phyloP scores from a whole-genome alignment of 2,797 vertebrate genomes.

The Kryptopterus vitreolus region DNA sequence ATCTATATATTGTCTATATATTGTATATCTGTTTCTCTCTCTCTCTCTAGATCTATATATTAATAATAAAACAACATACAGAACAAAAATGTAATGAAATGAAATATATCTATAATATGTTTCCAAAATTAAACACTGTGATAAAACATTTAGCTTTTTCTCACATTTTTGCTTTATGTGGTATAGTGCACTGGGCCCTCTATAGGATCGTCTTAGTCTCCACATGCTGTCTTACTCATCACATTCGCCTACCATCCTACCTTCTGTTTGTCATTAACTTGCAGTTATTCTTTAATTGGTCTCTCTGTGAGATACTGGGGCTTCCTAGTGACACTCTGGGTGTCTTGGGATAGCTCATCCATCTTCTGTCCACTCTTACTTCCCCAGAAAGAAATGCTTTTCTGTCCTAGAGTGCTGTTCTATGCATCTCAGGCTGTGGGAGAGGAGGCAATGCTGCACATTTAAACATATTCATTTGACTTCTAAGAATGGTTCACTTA shows the following conservation, averaged over 20 bases:
- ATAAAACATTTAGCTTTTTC: neutral
- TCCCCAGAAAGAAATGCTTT: slow-evolving; percentile 30
- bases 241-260: slow-evolving; percentile 28
- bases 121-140: neutral
- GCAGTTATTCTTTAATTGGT: slow-evolving; percentile 57
- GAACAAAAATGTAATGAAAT: too few species aligned
- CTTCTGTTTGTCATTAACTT: slow-evolving; percentile 58
- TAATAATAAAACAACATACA: neutral
- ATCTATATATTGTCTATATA: neutral
- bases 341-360: slow-evolving; percentile 43
- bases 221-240: slow-evolving; percentile 24
- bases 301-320: slow-evolving; percentile 34
- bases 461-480: neutral
- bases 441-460: neutral
- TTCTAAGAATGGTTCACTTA: neutral
- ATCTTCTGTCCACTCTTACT: slow-evolving; percentile 42
- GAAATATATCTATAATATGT: neutral
- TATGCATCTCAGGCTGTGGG: neutral
- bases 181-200: neutral
- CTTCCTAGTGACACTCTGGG: slow-evolving; percentile 39
- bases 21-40: too few species aligned
- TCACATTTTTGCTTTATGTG: neutral
- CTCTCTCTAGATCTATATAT: too few species aligned
- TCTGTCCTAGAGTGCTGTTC: slow-evolving; percentile 16
- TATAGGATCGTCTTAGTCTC: neutral